Percentiles rank a stretch among this genome's conserved stretches.
Evolutionary conservation across 2,888 invertebrate species (phyloP).

Genomic region (Cantharis flavilabris): DNA sequence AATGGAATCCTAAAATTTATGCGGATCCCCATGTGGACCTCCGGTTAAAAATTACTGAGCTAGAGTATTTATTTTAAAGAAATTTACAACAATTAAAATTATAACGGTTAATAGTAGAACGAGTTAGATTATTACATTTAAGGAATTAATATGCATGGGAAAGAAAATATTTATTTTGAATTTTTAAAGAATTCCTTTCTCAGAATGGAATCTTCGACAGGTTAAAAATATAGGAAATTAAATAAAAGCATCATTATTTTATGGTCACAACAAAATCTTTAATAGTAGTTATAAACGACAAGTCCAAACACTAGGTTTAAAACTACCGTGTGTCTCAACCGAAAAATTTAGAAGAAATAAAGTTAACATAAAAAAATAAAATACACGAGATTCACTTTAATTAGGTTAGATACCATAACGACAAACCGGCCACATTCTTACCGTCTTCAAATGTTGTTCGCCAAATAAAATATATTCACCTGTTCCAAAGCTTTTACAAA

Average conservation of each 20-base stretch:
- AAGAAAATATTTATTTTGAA: background rate
- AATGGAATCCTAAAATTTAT: too few species aligned
- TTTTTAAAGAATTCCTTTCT: background rate
- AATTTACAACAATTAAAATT: background rate
- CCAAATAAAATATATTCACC: conserved; percentile 35
- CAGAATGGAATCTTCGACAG: background rate
- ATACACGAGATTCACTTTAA: conserved; percentile 28
- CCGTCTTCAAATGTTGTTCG: conserved; percentile 31
- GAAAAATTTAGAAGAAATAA: conserved; percentile 18
- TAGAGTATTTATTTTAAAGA: background rate
- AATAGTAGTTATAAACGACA: conserved; percentile 1
- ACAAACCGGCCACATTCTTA: conserved; percentile 32
- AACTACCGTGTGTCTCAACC: conserved; percentile 4
- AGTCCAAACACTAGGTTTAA: background rate
- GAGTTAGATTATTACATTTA: background rate
- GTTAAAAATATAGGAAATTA: background rate
- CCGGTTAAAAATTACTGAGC: too few species aligned
- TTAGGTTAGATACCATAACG: conserved; percentile 33
- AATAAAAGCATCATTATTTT: background rate
- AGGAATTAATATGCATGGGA: background rate
- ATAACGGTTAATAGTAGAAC: background rate
- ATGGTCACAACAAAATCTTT: background rate
- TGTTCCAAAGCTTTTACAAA: conserved; percentile 36
- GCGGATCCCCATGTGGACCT: too few species aligned
- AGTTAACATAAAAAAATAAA: conserved; percentile 24